phyloP scores from a whole-genome alignment of 1,140 invertebrate species.

The Drosophila ironensis region DNA sequence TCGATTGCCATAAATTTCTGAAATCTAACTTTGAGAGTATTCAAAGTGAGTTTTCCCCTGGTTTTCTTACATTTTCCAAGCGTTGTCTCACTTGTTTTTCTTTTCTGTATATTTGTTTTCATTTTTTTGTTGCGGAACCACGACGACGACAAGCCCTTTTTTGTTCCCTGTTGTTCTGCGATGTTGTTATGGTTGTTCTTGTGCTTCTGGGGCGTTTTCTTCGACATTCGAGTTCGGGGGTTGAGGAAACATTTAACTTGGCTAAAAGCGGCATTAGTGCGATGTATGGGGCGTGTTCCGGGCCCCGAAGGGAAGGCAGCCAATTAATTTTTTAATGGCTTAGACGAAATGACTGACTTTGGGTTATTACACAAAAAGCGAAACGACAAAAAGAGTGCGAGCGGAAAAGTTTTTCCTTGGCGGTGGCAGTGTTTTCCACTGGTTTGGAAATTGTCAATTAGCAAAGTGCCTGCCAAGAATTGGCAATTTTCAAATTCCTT shows the following conservation, averaged over 20 bases:
- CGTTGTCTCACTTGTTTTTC: slow-evolving; percentile 21
- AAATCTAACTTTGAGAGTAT: too few species aligned
- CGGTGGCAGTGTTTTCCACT: background rate
- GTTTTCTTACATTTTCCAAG: slow-evolving; percentile 22
- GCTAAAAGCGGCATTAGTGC: slow-evolving; percentile 68
- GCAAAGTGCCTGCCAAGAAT: slow-evolving; percentile 64
- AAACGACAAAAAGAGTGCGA: slow-evolving; percentile 14
- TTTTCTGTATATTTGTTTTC: slow-evolving; percentile 16
- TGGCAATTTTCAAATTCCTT: slow-evolving; percentile 41
- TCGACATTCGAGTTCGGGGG: slow-evolving; percentile 15
- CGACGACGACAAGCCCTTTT: slow-evolving; percentile 62
- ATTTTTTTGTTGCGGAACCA: slow-evolving; percentile 32
- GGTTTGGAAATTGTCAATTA: slow-evolving; percentile 71
- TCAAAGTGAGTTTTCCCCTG: background rate
- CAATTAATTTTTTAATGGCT: slow-evolving; percentile 80
- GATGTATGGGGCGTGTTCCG: slow-evolving; percentile 68
- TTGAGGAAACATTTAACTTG: slow-evolving; percentile 67
- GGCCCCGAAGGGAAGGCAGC: slow-evolving; percentile 48
- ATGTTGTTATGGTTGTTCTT: slow-evolving; percentile 23
- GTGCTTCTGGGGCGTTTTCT: slow-evolving; percentile 28
- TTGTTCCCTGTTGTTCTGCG: slow-evolving; percentile 28
- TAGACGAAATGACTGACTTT: slow-evolving; percentile 73
- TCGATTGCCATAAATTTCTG: too few species aligned
- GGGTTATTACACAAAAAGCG: slow-evolving; percentile 54
- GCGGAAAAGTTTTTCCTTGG: slow-evolving; percentile 35